Evolutionary conservation across 1,140 invertebrate species (phyloP), one percentile per base, ranked within the genome.

Genomic region (Agrypnia vestita): DNA sequence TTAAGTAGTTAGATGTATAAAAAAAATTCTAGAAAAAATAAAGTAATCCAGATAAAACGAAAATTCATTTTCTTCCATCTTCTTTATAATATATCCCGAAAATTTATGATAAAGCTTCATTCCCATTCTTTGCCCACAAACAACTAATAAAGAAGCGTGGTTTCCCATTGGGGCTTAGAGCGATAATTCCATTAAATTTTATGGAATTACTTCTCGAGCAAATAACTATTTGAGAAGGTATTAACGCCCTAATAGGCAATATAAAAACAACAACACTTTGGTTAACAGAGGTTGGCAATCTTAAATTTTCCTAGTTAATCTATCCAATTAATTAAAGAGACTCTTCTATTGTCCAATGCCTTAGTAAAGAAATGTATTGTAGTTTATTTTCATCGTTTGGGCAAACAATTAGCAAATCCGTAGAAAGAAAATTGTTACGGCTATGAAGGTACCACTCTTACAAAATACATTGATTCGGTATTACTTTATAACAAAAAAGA

Each of bases 171-270:
- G 56, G 56, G 56, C 17, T 10, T 61, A 61, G 56, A 11, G 17
- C 15, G 56, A 61, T 61, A 61, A 61, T 61, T 61, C 56, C 56
- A 61, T 61, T 61, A 61, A 61, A 61, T 61, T 61, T 61, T 61
- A 61, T 61, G 56, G 56, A 61, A 61, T 61, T 21, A 61, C 56
- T 61, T 13, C 13, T 10, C 12, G 19, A 61, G 56, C 56, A 61
- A 61, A 61, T 61, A 61, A 61, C 56, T 61, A 61, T 61, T 61
- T 61, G 56, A 61, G 19, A 19, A 61, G 56, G 56, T 61, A 61
- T 61, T 61, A 61, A 61, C 56, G 10, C 56, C 56, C 56, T 61
- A 61, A 61, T 61, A 11, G 56, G 15, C 56, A 61, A 61, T 61
- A 61, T 61, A 61, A 61, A 61, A 61, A 61, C 56, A 61, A 61